These are phyloP conservation scores for Syngnathus rostellatus DNA, from an alignment of 2,797 vertebrate genomes.

Conservation along the genomic window DNA sequence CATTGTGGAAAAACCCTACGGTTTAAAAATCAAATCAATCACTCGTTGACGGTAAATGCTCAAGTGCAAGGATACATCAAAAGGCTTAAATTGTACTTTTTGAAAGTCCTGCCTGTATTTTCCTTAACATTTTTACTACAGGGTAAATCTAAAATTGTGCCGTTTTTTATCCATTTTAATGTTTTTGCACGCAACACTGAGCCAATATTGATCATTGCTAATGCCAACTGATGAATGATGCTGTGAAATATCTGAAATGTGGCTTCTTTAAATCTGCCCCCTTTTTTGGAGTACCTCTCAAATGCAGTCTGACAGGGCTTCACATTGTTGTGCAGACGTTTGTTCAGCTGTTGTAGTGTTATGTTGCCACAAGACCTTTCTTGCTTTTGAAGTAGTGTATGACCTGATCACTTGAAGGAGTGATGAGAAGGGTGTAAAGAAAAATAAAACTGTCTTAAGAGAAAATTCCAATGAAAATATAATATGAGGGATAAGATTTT, in stretches of 20 bases:
- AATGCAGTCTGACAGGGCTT: neutral
- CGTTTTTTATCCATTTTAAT: neutral
- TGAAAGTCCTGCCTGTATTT: neutral
- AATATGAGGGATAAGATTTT: neutral
- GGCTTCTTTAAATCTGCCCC: neutral
- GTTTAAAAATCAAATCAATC: neutral
- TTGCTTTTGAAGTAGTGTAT: neutral
- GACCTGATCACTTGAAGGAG: neutral
- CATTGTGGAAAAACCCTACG: neutral
- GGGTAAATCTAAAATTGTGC: neutral
- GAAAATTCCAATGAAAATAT: neutral
- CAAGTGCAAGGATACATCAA: neutral
- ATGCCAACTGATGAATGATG: neutral
- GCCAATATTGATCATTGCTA: neutral
- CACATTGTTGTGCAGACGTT: neutral
- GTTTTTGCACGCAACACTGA: neutral
- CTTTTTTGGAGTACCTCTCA: neutral
- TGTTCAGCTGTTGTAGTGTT: constrained; percentile 2
- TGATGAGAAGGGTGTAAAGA: neutral
- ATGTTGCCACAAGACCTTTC: neutral
- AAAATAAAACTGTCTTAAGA: neutral
- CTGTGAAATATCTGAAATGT: neutral
- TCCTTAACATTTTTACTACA: neutral
- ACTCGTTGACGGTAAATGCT: neutral
- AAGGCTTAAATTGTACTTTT: neutral